Percentiles rank a stretch among this genome's conserved stretches.
These are phyloP conservation scores for Patella pellucida DNA, from an alignment of 2,888 invertebrate genomes.

Conservation along the genomic window DNA sequence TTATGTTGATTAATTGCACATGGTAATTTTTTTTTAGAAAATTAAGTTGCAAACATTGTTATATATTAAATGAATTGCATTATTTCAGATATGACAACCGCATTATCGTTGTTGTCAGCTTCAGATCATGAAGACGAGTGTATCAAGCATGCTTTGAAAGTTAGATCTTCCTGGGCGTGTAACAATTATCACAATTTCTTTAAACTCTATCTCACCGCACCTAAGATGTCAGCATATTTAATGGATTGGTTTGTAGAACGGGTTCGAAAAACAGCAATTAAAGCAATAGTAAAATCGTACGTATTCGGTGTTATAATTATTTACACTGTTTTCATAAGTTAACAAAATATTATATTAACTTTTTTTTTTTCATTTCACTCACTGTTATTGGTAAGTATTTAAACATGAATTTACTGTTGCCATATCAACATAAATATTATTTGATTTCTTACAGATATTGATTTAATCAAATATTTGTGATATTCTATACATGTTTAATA, in stretches of 20 bases:
- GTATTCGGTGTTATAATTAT: conserved; percentile 73
- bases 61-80: conserved; percentile 62
- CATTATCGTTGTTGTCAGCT: conserved; percentile 84
- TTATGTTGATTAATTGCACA: too few species aligned
- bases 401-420: too few species aligned
- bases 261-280: conserved; percentile 92
- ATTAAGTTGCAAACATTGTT: neutral
- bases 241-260: conserved; percentile 98
- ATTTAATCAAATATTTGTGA: neutral
- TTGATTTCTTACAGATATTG: neutral
- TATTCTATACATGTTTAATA: conserved; percentile 14
- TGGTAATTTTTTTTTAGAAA: too few species aligned
- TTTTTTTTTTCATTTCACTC: too few species aligned
- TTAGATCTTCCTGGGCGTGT: conserved; percentile 93
- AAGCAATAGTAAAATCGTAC: conserved; percentile 96
- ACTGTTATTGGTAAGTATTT: too few species aligned
- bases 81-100: conserved; percentile 88
- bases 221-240: conserved; percentile 95
- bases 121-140: conserved; percentile 86
- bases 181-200: conserved; percentile 95
- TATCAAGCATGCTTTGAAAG: conserved; percentile 87
- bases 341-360: too few species aligned
- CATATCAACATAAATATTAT: too few species aligned
- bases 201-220: conserved; percentile 88
- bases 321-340: too few species aligned